phyloP scores from a whole-genome alignment of 2,113 vertebrate species.

The Terrapene triunguis region DNA sequence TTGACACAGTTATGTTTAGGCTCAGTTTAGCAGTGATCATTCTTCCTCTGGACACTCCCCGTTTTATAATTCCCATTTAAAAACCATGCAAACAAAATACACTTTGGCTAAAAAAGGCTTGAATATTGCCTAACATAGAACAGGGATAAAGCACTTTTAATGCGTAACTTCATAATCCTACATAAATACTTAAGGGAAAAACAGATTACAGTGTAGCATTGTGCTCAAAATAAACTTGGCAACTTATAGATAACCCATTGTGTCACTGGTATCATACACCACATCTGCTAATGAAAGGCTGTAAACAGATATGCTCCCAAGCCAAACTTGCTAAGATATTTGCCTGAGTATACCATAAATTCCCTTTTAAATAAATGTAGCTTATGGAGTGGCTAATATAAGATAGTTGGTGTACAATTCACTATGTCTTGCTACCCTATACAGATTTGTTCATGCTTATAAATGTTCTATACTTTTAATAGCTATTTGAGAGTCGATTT shows the following conservation, averaged over 20 bases:
- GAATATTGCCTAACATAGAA: slow-evolving; percentile 16
- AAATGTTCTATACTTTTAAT: not conserved
- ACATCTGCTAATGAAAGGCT: not conserved
- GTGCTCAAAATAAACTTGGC: not conserved
- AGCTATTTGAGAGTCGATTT: not conserved
- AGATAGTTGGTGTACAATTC: not conserved
- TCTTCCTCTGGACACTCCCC: not conserved
- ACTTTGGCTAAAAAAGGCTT: not conserved
- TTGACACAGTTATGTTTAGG: not conserved
- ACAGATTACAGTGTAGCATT: not conserved
- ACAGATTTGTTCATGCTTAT: not conserved
- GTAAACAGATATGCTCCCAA: not conserved
- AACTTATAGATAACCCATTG: not conserved
- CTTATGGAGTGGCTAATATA: not conserved
- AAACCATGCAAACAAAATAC: not conserved
- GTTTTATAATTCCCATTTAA: not conserved
- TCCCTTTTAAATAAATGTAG: not conserved
- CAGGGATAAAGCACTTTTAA: not conserved
- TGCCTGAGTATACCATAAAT: slow-evolving; percentile 3
- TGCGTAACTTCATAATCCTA: not conserved
- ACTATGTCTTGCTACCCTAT: not conserved
- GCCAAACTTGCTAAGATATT: slow-evolving; percentile 10
- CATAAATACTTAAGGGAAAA: not conserved
- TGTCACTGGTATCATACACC: not conserved
- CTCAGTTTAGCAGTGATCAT: not conserved